Conservation (phyloP, 2,888 invertebrate species). For the Eupithecia insigniata region DNA sequence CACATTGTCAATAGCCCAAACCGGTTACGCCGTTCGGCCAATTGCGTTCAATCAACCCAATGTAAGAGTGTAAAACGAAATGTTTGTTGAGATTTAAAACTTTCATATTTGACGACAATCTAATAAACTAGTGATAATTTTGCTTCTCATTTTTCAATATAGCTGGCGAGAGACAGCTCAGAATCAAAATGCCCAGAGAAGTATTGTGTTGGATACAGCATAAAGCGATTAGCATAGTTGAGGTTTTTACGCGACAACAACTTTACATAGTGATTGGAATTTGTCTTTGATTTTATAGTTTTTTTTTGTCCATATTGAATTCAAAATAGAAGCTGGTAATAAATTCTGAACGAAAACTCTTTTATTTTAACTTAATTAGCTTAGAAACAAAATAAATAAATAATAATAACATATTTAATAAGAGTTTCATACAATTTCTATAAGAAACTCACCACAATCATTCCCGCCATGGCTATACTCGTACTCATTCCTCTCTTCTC, state of each 20-base stretch:
- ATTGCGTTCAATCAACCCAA: conserved; percentile 59
- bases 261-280: not conserved
- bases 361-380: not conserved
- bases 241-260: too few relatives aligned
- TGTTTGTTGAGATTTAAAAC: conserved; percentile 3
- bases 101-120: not conserved
- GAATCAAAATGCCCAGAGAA: too few relatives aligned
- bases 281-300: too few relatives aligned
- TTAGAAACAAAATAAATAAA: not conserved
- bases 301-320: not conserved
- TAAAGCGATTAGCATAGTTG: too few relatives aligned
- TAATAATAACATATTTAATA: not conserved
- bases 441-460: conserved; percentile 68
- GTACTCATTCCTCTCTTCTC: conserved; percentile 68
- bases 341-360: not conserved
- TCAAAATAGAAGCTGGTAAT: not conserved
- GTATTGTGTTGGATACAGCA: too few relatives aligned
- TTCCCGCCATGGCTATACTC: conserved; percentile 71
- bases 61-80: conserved; percentile 38
- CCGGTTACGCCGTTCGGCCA: conserved; percentile 47
- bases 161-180: too few relatives aligned
- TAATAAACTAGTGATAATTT: too few relatives aligned
- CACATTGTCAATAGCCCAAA: conserved; percentile 47
- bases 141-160: too few relatives aligned
- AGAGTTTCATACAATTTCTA: not conserved